Evolutionary conservation across 2,797 vertebrate species (phyloP).

Genomic region (Syndactyla subalaris): DNA sequence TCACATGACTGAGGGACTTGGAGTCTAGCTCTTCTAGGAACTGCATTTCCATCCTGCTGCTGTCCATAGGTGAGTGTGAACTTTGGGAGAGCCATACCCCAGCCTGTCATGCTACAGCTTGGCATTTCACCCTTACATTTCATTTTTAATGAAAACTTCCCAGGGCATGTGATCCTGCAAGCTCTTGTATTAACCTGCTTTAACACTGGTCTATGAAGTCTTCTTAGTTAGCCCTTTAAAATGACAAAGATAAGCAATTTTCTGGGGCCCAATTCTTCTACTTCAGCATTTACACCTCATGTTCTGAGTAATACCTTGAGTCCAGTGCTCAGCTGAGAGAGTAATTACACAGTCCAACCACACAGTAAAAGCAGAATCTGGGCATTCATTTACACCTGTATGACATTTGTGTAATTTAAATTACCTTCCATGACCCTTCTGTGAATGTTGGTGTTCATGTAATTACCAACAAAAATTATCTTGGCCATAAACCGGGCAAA

Average conservation of each 20-base stretch:
- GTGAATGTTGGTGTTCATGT: neutral
- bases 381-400: neutral
- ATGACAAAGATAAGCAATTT: neutral
- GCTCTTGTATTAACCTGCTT: neutral
- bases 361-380: neutral
- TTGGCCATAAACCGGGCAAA: neutral
- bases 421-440: neutral
- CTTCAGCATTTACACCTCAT: neutral
- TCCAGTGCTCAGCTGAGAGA: neutral
- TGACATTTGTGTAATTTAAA: neutral
- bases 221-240: neutral
- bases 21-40: neutral
- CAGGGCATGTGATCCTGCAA: neutral
- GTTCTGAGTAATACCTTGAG: neutral
- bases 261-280: neutral
- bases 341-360: neutral
- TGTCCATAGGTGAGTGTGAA: neutral
- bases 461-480: conserved; percentile 4
- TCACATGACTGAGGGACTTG: neutral
- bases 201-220: neutral
- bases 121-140: neutral
- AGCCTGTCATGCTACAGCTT: neutral
- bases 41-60: neutral
- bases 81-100: neutral
- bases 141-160: neutral